Conservation (phyloP, 2,888 invertebrate genomes). For the Exocentrus adspersus region DNA sequence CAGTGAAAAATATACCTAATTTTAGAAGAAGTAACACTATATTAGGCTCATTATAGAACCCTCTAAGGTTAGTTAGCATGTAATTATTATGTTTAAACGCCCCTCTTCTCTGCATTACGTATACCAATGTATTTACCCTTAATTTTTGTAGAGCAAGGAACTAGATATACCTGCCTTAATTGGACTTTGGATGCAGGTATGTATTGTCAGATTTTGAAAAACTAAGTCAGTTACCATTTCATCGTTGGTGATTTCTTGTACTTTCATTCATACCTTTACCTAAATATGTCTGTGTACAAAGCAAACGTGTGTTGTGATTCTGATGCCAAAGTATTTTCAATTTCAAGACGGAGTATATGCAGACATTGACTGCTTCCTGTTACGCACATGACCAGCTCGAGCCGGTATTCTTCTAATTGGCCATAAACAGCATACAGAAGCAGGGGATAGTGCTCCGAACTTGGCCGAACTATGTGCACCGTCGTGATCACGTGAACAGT, state of each 20-base stretch:
- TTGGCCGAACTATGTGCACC: too few relatives aligned
- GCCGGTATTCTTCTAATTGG: too few relatives aligned
- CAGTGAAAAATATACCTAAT: conserved; percentile 7
- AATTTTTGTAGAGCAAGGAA: conserved; percentile 49
- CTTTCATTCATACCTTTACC: too few relatives aligned
- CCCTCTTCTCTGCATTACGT: conserved; percentile 6
- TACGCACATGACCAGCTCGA: too few relatives aligned
- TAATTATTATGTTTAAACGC: conserved; percentile 22
- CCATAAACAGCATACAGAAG: too few relatives aligned
- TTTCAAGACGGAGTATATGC: too few relatives aligned
- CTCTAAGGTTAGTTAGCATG: conserved; percentile 49
- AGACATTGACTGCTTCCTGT: too few relatives aligned
- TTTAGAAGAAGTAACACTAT: conserved; percentile 20
- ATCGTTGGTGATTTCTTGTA: not conserved
- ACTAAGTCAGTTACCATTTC: conserved; percentile 15
- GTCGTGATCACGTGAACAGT: too few relatives aligned
- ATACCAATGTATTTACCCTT: conserved; percentile 27
- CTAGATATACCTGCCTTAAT: conserved; percentile 54
- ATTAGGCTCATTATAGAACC: conserved; percentile 33
- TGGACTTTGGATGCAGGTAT: conserved; percentile 57
- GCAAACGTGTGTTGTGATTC: too few relatives aligned
- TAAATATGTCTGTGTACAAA: too few relatives aligned
- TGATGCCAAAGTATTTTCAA: too few relatives aligned
- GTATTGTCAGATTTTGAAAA: conserved; percentile 49
- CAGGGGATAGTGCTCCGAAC: too few relatives aligned